phyloP scores from a whole-genome alignment of 2,888 invertebrate species.

The Acleris cristana region DNA sequence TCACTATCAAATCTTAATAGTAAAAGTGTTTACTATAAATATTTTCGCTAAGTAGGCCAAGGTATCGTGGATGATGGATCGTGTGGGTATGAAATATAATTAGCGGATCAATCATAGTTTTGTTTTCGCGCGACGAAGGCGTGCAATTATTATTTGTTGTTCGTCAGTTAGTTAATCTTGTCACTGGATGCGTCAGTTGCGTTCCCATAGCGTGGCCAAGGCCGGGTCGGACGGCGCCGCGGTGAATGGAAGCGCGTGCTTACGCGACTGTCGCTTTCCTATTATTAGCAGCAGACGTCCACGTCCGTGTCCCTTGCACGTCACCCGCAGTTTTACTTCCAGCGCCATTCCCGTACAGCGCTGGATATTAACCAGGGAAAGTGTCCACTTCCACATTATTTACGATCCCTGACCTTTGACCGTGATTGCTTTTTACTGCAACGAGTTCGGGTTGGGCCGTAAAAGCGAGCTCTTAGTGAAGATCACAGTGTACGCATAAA shows the following conservation, averaged over 20 bases:
- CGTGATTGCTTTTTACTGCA: slow-evolving; percentile 24
- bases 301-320: slow-evolving; percentile 44
- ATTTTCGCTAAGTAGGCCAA: slow-evolving; percentile 33
- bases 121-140: slow-evolving; percentile 28
- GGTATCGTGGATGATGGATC: slow-evolving; percentile 31
- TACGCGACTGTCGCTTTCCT: slow-evolving; percentile 54
- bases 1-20: slow-evolving; percentile 33
- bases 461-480: slow-evolving; percentile 32
- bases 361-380: slow-evolving; percentile 1
- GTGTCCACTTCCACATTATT: not conserved
- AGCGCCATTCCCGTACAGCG: not conserved
- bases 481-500: slow-evolving; percentile 32
- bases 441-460: slow-evolving; percentile 17
- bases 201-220: slow-evolving; percentile 68
- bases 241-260: slow-evolving; percentile 75
- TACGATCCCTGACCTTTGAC: slow-evolving; percentile 19
- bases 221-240: slow-evolving; percentile 53
- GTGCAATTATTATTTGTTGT: slow-evolving; percentile 34
- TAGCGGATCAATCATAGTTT: slow-evolving; percentile 35
- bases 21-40: slow-evolving; percentile 35
- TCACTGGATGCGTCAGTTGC: slow-evolving; percentile 63
- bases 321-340: slow-evolving; percentile 34
- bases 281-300: slow-evolving; percentile 67
- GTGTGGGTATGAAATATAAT: slow-evolving; percentile 33
- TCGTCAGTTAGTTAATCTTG: slow-evolving; percentile 44